A percentile compares a stretch with the other conserved stretches of the same genome.
Conservation (phyloP, 2,888 invertebrate genomes). For the Epiblema foenella region DNA sequence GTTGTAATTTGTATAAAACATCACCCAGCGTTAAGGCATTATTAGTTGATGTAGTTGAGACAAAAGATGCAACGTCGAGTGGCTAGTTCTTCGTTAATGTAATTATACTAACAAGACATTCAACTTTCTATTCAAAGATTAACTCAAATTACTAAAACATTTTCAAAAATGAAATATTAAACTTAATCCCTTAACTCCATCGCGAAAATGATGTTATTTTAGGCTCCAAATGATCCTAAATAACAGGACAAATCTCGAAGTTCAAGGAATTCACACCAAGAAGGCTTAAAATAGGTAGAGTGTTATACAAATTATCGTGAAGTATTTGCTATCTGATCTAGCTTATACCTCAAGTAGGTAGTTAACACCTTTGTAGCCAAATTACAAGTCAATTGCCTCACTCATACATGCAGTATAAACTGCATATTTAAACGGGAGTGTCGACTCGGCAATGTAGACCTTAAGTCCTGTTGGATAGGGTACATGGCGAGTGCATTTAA, state of each 20-base stretch:
- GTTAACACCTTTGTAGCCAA: constrained; percentile 30
- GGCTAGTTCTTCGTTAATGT: background rate
- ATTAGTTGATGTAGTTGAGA: background rate
- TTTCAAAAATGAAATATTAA: background rate
- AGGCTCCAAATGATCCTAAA: background rate
- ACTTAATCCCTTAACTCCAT: background rate
- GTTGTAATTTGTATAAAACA: background rate
- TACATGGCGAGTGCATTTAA: background rate
- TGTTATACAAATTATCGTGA: constrained; percentile 15
- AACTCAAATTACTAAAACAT: background rate
- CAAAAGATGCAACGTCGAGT: too few relatives aligned
- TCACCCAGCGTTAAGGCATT: background rate
- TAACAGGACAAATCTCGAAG: background rate
- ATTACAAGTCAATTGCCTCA: constrained; percentile 33
- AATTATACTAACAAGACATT: background rate
- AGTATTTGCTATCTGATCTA: constrained; percentile 25
- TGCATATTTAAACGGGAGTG: background rate
- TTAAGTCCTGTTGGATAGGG: background rate
- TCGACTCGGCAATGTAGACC: constrained; percentile 1
- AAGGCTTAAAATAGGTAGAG: constrained; percentile 4
- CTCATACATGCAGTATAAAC: constrained; percentile 1
- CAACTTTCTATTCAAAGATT: background rate
- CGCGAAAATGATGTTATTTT: background rate
- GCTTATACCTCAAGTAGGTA: constrained; percentile 14
- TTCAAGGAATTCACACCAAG: background rate